A percentile compares a stretch with the other conserved stretches of the same genome.
Evolutionary conservation across 1,140 invertebrate species (phyloP).

Genomic region (Heliconius melpomene): DNA sequence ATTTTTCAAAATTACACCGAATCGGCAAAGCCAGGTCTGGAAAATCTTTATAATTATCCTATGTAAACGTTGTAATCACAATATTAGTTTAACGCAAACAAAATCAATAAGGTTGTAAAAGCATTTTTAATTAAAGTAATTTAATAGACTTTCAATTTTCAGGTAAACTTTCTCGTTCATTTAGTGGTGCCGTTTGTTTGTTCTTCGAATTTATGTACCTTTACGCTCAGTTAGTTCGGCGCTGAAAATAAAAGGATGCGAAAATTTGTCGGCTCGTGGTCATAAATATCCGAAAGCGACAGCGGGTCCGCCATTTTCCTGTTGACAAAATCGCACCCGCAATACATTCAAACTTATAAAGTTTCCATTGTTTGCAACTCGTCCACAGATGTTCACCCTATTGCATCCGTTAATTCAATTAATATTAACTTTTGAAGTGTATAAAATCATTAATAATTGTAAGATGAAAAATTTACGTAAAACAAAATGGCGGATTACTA

Average conservation of each 20-base stretch:
- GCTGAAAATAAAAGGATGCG: conserved; percentile 70
- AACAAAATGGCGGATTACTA: no score
- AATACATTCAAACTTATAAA: conserved; percentile 74
- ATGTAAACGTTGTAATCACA: no score
- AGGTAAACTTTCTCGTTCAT: conserved; percentile 44
- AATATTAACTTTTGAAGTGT: neutral
- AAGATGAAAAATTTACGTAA: no score
- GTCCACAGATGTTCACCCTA: conserved; percentile 44
- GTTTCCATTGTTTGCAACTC: conserved; percentile 67
- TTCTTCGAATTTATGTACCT: conserved; percentile 62
- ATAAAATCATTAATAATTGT: neutral
- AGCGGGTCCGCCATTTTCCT: conserved; percentile 73
- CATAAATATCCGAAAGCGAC: conserved; percentile 74
- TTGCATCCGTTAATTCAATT: neutral
- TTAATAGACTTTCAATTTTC: conserved; percentile 41
- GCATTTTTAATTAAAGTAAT: conserved; percentile 11
- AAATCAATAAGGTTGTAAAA: neutral
- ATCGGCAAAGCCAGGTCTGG: no score
- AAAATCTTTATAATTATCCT: no score
- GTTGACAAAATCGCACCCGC: conserved; percentile 72
- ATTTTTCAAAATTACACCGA: no score
- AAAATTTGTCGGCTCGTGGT: conserved; percentile 71
- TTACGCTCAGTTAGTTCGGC: conserved; percentile 61
- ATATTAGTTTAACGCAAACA: neutral
- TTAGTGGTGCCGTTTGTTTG: conserved; percentile 49